Percentiles rank a stretch among this genome's conserved stretches.
Conservation (phyloP, 2,113 vertebrate genomes). For the Oenanthe melanoleuca region DNA sequence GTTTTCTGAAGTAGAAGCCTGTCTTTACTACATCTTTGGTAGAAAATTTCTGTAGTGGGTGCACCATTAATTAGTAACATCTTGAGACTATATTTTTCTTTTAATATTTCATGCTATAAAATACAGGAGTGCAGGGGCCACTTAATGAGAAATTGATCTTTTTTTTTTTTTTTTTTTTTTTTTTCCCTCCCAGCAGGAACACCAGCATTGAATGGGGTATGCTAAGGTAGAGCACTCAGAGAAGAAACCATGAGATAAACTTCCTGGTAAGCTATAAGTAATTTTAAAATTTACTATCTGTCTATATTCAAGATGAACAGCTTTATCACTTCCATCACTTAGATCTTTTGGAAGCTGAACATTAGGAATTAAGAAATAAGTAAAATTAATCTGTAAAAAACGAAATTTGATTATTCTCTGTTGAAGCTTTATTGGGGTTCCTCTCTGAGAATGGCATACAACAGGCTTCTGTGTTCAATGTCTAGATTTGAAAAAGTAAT, state of each 20-base stretch:
- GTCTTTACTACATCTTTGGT: background rate
- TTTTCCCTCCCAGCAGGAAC: background rate
- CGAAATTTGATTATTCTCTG: background rate
- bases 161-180: too few relatives aligned
- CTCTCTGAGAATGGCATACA: background rate
- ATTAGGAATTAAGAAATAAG: background rate
- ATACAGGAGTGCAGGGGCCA: background rate
- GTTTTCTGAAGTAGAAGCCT: slow-evolving; percentile 15
- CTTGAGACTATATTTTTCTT: background rate
- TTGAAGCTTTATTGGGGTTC: background rate
- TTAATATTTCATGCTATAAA: background rate
- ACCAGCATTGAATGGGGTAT: background rate
- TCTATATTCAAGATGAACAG: background rate
- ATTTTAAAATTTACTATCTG: background rate
- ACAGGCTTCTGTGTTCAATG: background rate
- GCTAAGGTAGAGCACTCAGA: background rate
- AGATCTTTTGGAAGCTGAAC: background rate
- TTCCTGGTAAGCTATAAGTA: background rate
- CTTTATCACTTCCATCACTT: background rate
- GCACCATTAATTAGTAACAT: background rate
- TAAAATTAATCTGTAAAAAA: background rate
- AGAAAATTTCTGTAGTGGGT: background rate
- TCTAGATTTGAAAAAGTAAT: background rate
- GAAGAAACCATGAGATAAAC: background rate
- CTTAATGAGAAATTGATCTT: background rate